Conservation (phyloP, 2,797 vertebrate genomes). For the Sebastes itinus region DNA sequence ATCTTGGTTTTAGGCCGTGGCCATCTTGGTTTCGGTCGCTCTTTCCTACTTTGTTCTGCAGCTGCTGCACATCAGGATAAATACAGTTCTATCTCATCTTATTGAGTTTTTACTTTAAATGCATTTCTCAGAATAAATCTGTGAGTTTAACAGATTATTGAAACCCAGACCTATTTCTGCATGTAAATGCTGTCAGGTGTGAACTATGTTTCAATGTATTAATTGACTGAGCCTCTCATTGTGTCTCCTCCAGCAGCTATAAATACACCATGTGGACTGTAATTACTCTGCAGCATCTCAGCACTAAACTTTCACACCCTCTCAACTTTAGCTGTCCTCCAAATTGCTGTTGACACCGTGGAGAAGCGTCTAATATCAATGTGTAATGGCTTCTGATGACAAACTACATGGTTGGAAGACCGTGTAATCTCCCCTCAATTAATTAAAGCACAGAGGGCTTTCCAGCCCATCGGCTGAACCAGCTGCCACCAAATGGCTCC, state of each 20-base stretch:
- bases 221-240: background rate
- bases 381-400: constrained; percentile 94
- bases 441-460: constrained; percentile 89
- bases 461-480: constrained; percentile 69
- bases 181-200: background rate
- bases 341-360: constrained; percentile 93
- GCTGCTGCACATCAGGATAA: no score
- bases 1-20: no score
- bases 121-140: background rate
- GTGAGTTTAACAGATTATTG: background rate
- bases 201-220: no score
- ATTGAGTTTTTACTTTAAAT: background rate
- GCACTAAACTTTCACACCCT: constrained; percentile 50
- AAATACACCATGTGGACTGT: constrained; percentile 18
- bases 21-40: no score
- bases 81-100: no score
- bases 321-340: constrained; percentile 82
- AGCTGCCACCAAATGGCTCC: constrained; percentile 87
- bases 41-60: no score
- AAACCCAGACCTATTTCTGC: background rate
- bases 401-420: constrained; percentile 93
- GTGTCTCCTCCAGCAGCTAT: background rate
- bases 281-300: constrained; percentile 3
- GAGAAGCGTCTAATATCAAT: constrained; percentile 94
- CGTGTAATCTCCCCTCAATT: constrained; percentile 96